A percentile compares a stretch with the other conserved stretches of the same genome.
Conservation (phyloP, 2,113 vertebrate species). For the Tichodroma muraria region DNA sequence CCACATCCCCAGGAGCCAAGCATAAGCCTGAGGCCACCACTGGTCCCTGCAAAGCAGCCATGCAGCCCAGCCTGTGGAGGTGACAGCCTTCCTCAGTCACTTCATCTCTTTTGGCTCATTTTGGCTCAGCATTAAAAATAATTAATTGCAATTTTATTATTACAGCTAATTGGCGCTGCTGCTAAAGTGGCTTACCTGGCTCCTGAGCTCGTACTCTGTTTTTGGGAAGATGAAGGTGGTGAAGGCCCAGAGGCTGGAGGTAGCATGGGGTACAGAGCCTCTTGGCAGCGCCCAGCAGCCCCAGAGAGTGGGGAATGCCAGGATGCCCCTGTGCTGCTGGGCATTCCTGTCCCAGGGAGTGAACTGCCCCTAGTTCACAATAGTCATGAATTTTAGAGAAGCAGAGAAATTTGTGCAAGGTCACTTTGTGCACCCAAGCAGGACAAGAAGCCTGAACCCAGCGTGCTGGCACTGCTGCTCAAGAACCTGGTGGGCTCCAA, state of each 20-base stretch:
- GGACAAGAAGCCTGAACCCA: neutral
- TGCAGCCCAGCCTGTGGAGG: neutral
- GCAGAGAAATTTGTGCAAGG: neutral
- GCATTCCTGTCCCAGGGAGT: neutral
- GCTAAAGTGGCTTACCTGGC: neutral
- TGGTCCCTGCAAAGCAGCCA: neutral
- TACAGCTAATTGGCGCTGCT: neutral
- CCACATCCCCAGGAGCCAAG: neutral
- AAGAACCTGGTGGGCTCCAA: fast-evolving
- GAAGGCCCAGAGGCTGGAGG: neutral
- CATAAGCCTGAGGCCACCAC: neutral
- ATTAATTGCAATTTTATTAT: conserved; percentile 1
- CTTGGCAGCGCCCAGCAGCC: fast-evolving
- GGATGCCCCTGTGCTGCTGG: neutral
- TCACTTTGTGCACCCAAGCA: fast-evolving
- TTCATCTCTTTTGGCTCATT: neutral
- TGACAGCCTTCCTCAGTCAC: neutral
- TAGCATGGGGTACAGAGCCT: fast-evolving
- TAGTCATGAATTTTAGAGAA: neutral
- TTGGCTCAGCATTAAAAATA: conserved; percentile 6
- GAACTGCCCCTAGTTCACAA: neutral
- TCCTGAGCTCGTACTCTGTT: neutral
- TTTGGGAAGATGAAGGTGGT: neutral
- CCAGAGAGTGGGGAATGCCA: neutral
- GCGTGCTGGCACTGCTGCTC: fast-evolving